Base-by-base conservation (phyloP, 1,140 invertebrate genomes). In the Drosophila tristis region DNA sequence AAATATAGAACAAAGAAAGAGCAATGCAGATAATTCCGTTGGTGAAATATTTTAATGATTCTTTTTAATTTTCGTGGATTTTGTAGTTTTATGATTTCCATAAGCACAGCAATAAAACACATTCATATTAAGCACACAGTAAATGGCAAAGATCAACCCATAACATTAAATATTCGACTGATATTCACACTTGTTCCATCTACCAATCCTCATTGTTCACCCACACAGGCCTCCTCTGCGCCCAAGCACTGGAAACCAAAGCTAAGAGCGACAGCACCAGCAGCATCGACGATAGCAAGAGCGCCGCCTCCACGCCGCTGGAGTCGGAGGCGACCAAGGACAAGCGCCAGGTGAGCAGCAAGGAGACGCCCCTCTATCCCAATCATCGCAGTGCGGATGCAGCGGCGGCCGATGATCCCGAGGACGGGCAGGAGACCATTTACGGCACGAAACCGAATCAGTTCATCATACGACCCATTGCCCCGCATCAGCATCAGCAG, bases 391-490 rank as follows among this genome's bases (percentile, higher is more conserved):
- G 62, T 20, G 57, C 66, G 11, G 74, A 80, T 58, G 35, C 53
- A 42, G 9, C 58, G 9, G 5, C 48, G 16, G 6, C 53, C 7
- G 43, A 91, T 65, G 90, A 91, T 75, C 90, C 90, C 47, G 90
- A 91, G 67, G 77, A 80, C 42, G 80, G 86, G 6, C 90, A 91
- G 75, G 90, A 91, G 62, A 91, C 87, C 1, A 90, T 91, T 50
- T 91, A 91, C 31, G 90, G 90, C 2, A 29, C 84, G 16, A 91
- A 91, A 62, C 90, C 87, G 15, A 90, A 86, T 61, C 90, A 91
- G 65, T 91, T 91, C 55, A 79, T 91, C 68, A 91, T 91, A 59
- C 80, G 90, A 16, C 90, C 90, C 56, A 81, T 90, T 65, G 77
- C 89, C 20, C 90, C 84, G 49, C 82, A 89, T 54, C 89, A 90